Evolutionary conservation across 2,888 invertebrate genomes (phyloP), one percentile per base, ranked within the genome.

Genomic region (Corythucha ciliata): DNA sequence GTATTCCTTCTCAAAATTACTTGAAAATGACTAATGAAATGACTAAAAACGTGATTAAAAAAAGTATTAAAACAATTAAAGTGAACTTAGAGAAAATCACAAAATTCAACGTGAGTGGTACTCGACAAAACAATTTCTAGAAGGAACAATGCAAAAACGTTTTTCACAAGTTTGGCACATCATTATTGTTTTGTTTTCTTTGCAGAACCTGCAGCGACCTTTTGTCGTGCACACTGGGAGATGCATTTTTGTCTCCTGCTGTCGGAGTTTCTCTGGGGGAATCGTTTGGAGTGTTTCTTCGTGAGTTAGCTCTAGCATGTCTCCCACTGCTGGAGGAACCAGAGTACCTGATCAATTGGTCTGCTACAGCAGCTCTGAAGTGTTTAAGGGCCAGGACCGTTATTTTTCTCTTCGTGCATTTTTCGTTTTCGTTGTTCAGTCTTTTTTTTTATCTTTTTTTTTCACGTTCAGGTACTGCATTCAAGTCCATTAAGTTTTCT

Each of bases 151-250:
- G 26, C 52, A 52, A 12, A 51, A 24, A 7, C 48, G 7, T 27
- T 36, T 21, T 2, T 52, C 5, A 29, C 52, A 52, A 34, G 26
- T 52, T 18, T 7, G 5, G 40, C 52, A 52, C 18, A 16, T 12
- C 22, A 52, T 27, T 16, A 7, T 45, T 10, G 50, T 54, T 36
- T 52, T 42, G 22, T 37, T 36, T 14, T 33, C 22, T 25, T 20
- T 16, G 33, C 54, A 54, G 32, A 29, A 50, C 27, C 26, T 22
- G 50, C 54, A 54, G 27, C 50, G 18, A 4, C 54, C 50, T 44
- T 48, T 52, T 14, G 42, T 33, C 14, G 22, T 32, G 25, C 18
- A 44, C 22, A 44, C 20, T n/a, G 44, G 50, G 16, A 42, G n/a
- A 25, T 42, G 42, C 24, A 18, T 18, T 12, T 39, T 57, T 48